Evolutionary conservation across 2,113 vertebrate species (phyloP).

Genomic region (Microcebus ravelobensis): DNA sequence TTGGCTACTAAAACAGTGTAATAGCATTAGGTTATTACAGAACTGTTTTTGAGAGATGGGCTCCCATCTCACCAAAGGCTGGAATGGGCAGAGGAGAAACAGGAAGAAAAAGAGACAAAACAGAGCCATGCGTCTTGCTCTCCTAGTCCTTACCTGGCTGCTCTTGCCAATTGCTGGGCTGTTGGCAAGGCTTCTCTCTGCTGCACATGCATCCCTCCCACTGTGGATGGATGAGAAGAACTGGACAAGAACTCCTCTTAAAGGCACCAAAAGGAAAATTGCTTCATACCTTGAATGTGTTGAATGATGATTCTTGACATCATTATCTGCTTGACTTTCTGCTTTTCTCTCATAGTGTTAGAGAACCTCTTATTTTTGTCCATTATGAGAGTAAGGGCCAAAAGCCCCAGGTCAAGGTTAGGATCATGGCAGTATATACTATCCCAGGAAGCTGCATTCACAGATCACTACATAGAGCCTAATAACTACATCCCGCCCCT

Average conservation of each 20-base stretch:
- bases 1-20: neutral
- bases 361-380: neutral
- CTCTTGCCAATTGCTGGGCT: neutral
- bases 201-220: neutral
- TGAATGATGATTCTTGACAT: neutral
- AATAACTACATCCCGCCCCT: neutral
- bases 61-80: neutral
- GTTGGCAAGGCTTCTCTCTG: neutral
- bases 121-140: neutral
- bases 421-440: neutral
- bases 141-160: constrained; percentile 15
- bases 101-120: neutral
- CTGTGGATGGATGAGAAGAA: neutral
- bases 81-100: neutral
- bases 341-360: neutral
- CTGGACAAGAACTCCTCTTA: neutral
- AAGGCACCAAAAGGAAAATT: neutral
- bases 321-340: neutral
- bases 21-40: neutral
- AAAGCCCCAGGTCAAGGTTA: neutral
- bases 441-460: neutral
- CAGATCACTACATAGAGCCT: neutral
- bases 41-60: neutral
- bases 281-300: neutral
- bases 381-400: neutral